phyloP scores from a whole-genome alignment of 2,888 invertebrate genomes.

The Sycophila texana region DNA sequence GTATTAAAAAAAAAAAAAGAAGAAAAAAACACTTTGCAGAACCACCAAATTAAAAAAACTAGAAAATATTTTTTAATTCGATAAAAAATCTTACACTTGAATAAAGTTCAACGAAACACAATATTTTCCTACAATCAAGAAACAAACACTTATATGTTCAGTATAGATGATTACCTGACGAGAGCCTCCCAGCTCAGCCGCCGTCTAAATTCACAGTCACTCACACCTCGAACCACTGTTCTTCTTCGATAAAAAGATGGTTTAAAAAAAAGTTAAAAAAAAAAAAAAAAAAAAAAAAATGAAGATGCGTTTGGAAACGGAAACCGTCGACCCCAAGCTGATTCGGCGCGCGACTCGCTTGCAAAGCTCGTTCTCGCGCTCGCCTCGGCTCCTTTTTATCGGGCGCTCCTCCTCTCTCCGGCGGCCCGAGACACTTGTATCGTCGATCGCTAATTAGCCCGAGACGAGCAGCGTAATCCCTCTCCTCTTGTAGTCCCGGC shows the following conservation, averaged over 20 bases:
- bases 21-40: no score
- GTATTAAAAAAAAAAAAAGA: no score
- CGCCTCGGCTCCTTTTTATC: conserved; percentile 42
- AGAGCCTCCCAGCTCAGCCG: no score
- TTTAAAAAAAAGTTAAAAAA: not conserved
- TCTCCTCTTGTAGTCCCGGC: not conserved
- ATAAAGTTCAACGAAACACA: no score
- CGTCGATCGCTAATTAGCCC: conserved; percentile 33
- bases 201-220: not conserved
- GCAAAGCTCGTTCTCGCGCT: conserved; percentile 12
- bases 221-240: not conserved
- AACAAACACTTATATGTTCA: no score
- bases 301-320: not conserved
- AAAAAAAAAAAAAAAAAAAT: not conserved
- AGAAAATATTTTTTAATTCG: no score
- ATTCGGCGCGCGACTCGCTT: conserved; percentile 27
- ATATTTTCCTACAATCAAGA: no score
- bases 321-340: not conserved
- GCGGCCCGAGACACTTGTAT: conserved; percentile 8
- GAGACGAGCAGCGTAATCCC: not conserved
- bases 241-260: not conserved
- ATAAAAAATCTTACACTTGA: no score
- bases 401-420: not conserved
- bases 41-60: no score
- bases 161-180: no score